Percentiles rank a stretch among this genome's conserved stretches.
phyloP scores from a whole-genome alignment of 2,113 vertebrate species.

The Ameiurus melas region DNA sequence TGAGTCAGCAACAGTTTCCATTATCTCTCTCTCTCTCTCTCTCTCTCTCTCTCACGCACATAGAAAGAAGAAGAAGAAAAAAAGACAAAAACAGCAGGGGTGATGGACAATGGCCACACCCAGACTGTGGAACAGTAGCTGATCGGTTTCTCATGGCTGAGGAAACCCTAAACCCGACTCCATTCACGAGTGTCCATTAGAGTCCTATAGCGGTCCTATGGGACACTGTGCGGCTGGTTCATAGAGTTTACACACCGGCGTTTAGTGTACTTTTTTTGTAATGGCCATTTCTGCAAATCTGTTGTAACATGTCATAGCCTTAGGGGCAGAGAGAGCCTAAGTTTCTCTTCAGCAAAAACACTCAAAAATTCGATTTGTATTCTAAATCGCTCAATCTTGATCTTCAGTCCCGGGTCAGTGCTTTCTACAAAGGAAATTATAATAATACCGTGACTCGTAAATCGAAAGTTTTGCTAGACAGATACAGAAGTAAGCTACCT shows the following conservation, averaged over 20 bases:
- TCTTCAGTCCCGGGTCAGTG: not conserved
- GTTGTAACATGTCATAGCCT: not conserved
- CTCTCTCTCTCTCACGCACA: not conserved
- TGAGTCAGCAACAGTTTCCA: conserved; percentile 32
- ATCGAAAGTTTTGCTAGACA: no score
- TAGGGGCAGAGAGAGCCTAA: not conserved
- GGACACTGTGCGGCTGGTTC: conserved; percentile 10
- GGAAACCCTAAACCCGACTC: conserved; percentile 49
- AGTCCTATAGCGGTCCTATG: conserved; percentile 28
- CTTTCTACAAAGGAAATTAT: not conserved
- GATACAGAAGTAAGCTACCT: conserved; percentile 59
- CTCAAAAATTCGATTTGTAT: not conserved
- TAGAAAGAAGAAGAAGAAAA: no score
- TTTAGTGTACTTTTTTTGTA: not conserved
- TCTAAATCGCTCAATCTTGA: not conserved
- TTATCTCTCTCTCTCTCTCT: not conserved
- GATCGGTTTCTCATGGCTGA: conserved; percentile 62
- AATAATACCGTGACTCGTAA: no score
- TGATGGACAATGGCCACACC: conserved; percentile 64
- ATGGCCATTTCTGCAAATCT: not conserved
- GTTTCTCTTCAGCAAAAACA: not conserved
- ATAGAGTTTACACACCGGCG: conserved; percentile 17
- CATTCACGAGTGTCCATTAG: conserved; percentile 42
- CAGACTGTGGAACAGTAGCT: conserved; percentile 68
- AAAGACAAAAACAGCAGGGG: conserved; percentile 60